Evolutionary conservation across 2,113 vertebrate genomes (phyloP).

Genomic region (Alethe diademata): DNA sequence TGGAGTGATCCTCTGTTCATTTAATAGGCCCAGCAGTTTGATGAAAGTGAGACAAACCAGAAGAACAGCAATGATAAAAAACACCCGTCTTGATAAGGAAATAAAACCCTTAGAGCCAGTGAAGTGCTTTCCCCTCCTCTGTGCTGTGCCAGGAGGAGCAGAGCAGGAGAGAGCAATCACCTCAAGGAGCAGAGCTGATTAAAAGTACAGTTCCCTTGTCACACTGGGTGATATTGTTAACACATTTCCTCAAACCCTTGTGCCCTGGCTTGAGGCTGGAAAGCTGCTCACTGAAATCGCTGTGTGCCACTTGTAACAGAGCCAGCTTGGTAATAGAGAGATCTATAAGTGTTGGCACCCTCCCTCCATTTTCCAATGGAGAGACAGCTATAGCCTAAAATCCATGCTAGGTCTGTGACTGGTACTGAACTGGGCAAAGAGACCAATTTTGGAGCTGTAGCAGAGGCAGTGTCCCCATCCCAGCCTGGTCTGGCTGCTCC

Average conservation of each 20-base stretch:
- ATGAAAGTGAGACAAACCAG: conserved; percentile 19
- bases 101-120: background rate
- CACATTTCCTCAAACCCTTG: background rate
- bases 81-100: background rate
- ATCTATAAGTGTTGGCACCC: background rate
- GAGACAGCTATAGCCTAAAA: background rate
- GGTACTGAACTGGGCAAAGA: background rate
- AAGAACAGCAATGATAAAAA: background rate
- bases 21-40: background rate
- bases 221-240: background rate
- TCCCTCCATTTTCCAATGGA: background rate
- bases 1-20: background rate
- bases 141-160: background rate
- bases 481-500: background rate
- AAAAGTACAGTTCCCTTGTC: background rate
- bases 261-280: background rate
- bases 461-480: background rate
- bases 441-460: background rate
- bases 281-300: background rate
- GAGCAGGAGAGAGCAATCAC: background rate
- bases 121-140: background rate
- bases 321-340: conserved; percentile 7
- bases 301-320: background rate
- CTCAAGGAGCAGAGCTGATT: conserved; percentile 14
- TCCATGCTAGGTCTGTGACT: background rate